Evolutionary conservation across 2,113 vertebrate species (phyloP), one percentile per base, ranked within the genome.

Genomic region (Oryzias melastigma): DNA sequence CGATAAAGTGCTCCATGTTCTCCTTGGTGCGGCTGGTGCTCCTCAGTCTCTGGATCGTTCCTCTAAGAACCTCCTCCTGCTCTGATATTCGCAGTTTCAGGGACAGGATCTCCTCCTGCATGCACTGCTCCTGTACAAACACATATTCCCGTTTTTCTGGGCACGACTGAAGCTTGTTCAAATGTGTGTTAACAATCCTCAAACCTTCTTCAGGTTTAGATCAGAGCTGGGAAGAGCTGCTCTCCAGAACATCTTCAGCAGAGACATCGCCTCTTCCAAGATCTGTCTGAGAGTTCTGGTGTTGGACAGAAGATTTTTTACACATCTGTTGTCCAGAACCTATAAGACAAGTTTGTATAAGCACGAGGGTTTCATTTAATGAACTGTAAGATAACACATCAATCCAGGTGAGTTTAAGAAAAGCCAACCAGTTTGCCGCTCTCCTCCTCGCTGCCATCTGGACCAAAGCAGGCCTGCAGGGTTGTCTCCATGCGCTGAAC

Each of bases 1-100:
- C 84, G 1, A 99, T 94, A 82, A 95, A 95, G 42, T 91, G 93
- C 80, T 99, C 96, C 96, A 98, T 93, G 90, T 59, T 93, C 80
- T 96, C 94, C 89, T 96, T 96, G 77, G 93, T 91, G 81, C 81
- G 93, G 66, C 85, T 92, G 25, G 91, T 89, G 15, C 68, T 91
- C 87, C 81, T 92, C 77, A 98, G 88, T 47, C 27, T 87, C 58
- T 93, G 84, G 0, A 91, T 83, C 0, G 91, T 91, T 66, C 86
- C 93, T 65, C 93, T 94, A 14, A 98, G 91, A 42, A 92, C 90
- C 15, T 84, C 88, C 44, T 98, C 95, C 87, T 93, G 93, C 73
- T 94, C 88, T 0, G 90, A 90, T 1, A 98, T 80, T 22, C 83
- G 92, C 68, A 91, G 81, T 63, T 84, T 91, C 65, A 98, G 90